Conservation (phyloP, 1,140 invertebrate species). For the Drosophila watanabei region DNA sequence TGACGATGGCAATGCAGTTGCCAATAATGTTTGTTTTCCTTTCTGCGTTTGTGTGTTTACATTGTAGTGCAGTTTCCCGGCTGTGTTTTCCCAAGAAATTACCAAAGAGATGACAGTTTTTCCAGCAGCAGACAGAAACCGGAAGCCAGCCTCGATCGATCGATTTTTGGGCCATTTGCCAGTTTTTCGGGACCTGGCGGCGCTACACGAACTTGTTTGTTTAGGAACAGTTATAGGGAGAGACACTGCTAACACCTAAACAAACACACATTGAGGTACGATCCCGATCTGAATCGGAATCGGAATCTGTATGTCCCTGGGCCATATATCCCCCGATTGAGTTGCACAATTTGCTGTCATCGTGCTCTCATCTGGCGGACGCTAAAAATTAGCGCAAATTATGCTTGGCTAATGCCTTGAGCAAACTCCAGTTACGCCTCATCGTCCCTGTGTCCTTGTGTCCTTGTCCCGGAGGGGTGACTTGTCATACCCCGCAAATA, state of each 20-base stretch:
- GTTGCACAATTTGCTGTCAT: constrained; percentile 57
- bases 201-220: constrained; percentile 60
- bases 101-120: constrained; percentile 52
- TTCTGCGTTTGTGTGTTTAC: constrained; percentile 24
- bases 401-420: constrained; percentile 72
- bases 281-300: constrained; percentile 3
- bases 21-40: constrained; percentile 36
- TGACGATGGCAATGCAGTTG: constrained; percentile 21
- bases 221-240: constrained; percentile 42
- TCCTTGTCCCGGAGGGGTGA: constrained; percentile 38
- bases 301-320: neutral
- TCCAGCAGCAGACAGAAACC: constrained; percentile 17
- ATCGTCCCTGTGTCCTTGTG: neutral
- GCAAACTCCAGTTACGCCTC: constrained; percentile 53
- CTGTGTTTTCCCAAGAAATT: constrained; percentile 76
- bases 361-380: constrained; percentile 32
- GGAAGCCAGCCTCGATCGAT: constrained; percentile 25
- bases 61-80: constrained; percentile 54
- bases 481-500: constrained; percentile 49
- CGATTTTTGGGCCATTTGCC: constrained; percentile 66
- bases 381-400: constrained; percentile 81
- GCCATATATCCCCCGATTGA: constrained; percentile 52
- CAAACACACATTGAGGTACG: constrained; percentile 31
- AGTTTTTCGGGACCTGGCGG: constrained; percentile 61
- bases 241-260: constrained; percentile 48